Percentiles rank a stretch among this genome's conserved stretches.
These are phyloP conservation scores for Pomatorhinus ruficollis DNA, from an alignment of 2,113 vertebrate species.

Conservation along the genomic window DNA sequence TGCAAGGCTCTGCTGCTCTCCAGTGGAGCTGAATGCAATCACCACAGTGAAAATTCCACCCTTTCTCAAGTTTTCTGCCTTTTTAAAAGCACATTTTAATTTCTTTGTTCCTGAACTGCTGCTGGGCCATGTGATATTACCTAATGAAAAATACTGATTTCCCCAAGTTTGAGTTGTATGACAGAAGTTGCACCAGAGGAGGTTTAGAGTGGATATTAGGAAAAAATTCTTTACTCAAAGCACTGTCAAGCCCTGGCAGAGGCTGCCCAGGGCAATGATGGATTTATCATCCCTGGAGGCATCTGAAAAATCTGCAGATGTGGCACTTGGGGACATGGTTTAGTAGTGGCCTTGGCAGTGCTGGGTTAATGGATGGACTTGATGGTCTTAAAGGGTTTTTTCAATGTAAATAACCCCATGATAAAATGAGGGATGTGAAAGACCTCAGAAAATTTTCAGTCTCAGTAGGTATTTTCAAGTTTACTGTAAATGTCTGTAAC, in stretches of 20 bases:
- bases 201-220: background rate
- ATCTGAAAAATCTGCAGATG: background rate
- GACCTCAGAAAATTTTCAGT: background rate
- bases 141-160: background rate
- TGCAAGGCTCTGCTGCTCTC: slow-evolving; percentile 31
- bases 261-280: background rate
- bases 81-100: background rate
- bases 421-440: background rate
- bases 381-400: background rate
- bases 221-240: background rate
- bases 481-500: background rate
- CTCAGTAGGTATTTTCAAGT: background rate
- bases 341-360: background rate
- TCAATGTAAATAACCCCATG: background rate
- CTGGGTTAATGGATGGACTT: background rate
- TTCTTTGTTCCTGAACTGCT: background rate
- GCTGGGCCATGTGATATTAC: background rate
- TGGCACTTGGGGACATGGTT: background rate
- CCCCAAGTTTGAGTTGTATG: background rate
- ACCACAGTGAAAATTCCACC: too few relatives aligned
- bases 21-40: background rate
- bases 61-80: background rate
- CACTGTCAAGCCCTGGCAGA: background rate
- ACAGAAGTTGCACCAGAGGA: background rate
- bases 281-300: background rate